Conservation (phyloP, 2,797 vertebrate species). For the Propithecus perrieri region DNA sequence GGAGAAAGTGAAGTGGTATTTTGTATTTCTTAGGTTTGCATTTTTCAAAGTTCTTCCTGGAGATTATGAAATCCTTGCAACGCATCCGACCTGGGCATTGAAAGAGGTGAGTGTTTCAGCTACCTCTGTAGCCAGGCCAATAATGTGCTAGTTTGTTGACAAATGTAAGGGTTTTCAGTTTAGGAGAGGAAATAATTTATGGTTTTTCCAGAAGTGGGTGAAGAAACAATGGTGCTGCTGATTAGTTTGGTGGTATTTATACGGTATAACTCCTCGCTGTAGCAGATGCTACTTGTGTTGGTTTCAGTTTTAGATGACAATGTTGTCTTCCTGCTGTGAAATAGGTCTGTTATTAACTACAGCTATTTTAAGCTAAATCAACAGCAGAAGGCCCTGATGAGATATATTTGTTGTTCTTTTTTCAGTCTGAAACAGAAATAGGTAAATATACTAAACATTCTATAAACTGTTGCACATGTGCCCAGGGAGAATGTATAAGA, state of each 20-base stretch:
- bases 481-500: background rate
- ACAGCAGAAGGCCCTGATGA: background rate
- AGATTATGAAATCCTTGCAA: conserved; percentile 94
- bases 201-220: background rate
- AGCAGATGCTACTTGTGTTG: background rate
- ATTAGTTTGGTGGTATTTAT: background rate
- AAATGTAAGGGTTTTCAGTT: background rate
- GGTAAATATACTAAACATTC: background rate
- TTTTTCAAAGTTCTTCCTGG: conserved; percentile 98
- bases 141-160: background rate
- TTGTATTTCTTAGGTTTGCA: conserved; percentile 89
- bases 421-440: background rate
- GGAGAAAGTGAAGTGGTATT: conserved; percentile 10
- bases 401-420: conserved; percentile 28
- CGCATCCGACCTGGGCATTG: conserved; percentile 94
- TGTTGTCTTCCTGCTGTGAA: conserved; percentile 12
- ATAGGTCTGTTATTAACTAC: background rate
- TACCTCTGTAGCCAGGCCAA: accelerated
- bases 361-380: conserved; percentile 41
- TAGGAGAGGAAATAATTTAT: background rate
- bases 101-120: conserved; percentile 89
- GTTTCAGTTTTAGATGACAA: conserved; percentile 9
- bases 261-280: background rate
- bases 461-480: background rate
- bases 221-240: background rate